Base-by-base conservation (phyloP, 2,888 invertebrate species). In the Rapana venosa region DNA sequence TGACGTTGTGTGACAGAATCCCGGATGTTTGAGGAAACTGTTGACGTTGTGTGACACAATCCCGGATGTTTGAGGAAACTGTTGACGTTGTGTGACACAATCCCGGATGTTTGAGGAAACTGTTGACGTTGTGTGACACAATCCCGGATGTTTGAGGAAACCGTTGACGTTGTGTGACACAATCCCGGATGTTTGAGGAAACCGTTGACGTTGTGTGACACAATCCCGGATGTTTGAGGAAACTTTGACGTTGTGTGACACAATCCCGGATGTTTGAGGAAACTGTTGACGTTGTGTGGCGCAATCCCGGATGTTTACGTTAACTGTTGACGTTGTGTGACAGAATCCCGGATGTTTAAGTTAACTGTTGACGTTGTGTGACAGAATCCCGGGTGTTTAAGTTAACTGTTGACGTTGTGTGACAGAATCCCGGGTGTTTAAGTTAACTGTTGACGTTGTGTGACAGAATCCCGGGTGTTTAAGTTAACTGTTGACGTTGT, bases 401-500 rank as follows among this genome's bases (percentile, higher is more conserved):
- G 47, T 47, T 5, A 2, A 47, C 47, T 47, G 47, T 47, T 47
- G 47, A 47, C 13, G 66, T 66, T 66, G 11, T 15, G 61, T 17
- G 66, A 66, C 26, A 66, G 47, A 8, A 66, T 66, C 20, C 17
- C 13, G 66, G 17, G 13, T 6, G 66, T 66, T 2, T 66, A n/a
- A n/a, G 66, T 66, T 6, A 66, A 66, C 20, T 66, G 26, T 66
- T 66, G 17, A 47, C 8, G 47, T 47, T 35, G 77, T 47, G 81
- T 83, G 11, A 13, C 88, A 92, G 92, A 47, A 90, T 92, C 17
- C 83, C 88, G 20, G 90, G 88, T 47, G 56, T 66, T 2, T 66
- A 13, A 6, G 66, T 66, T 6, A 66, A 66, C 1, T 66, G 26
- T 66, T 13, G 2, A 17, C 13, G 66, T 66, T 66, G 17, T 22